phyloP scores from a whole-genome alignment of 1,140 invertebrate genomes.

The Papilio polytes region DNA sequence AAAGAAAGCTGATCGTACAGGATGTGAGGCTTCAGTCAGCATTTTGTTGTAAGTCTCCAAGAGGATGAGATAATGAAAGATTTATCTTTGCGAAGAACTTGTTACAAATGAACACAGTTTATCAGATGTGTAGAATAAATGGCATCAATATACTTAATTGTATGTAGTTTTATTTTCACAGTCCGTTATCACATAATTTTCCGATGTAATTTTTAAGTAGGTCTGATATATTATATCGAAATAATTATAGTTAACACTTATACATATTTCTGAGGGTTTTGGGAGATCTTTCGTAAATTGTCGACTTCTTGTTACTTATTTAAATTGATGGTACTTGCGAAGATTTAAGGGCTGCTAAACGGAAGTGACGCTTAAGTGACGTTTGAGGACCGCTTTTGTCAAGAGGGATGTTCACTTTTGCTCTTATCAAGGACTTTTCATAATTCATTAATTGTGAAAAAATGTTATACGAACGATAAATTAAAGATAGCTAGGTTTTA shows the following conservation, averaged over 20 bases:
- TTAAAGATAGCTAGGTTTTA: background rate
- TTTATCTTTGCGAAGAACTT: background rate
- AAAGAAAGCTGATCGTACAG: constrained; percentile 61
- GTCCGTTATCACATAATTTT: too few relatives aligned
- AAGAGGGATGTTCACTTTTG: background rate
- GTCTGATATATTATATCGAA: background rate
- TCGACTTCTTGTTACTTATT: background rate
- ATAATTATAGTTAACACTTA: background rate
- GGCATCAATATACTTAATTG: background rate
- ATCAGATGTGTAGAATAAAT: background rate
- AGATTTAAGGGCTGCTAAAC: background rate
- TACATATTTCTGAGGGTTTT: background rate
- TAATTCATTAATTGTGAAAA: background rate
- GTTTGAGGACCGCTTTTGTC: background rate
- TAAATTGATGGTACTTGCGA: constrained; percentile 12
- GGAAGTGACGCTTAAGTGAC: background rate
- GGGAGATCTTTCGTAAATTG: background rate
- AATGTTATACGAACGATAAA: background rate
- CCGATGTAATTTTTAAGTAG: too few relatives aligned
- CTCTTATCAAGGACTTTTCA: background rate
- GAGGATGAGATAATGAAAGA: constrained; percentile 20
- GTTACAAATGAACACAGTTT: background rate
- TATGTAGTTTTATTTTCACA: background rate
- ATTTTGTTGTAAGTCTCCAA: background rate
- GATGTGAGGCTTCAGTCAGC: background rate